Evolutionary conservation across 2,113 vertebrate species (phyloP), one percentile per base, ranked within the genome.

Genomic region (Halcyon malimbica): DNA sequence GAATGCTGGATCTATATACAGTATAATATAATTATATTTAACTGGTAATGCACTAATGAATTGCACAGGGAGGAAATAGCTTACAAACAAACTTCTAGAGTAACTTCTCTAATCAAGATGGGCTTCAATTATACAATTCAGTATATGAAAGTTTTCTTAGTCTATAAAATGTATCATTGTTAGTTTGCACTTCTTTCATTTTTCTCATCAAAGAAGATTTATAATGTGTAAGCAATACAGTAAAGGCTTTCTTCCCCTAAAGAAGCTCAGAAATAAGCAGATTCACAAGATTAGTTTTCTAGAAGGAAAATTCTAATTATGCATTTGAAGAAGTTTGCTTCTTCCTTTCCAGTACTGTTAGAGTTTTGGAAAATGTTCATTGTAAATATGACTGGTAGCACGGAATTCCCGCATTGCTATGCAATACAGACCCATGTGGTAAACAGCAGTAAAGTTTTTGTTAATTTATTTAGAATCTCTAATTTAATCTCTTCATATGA

Each of bases 21-120:
- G 19, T n/a, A 54, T 39, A 75, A 71, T 65, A 81, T 31, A 92
- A 84, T 84, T 60, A 56, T 73, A 69, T 90, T 95, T 90, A 90
- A 85, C 57, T 91, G 63, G 41, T 82, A 93, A 96, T 11, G 31
- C 87, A 67, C 42, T 92, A 93, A 69, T 92, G 90, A 93, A 95
- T 69, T 70, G 53, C 53, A 87, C 8, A 33, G 46, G 42, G 16
- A 51, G 12, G 18, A 96, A 96, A 83, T 12, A 71, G 51, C 13
- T 92, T 93, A 88, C 56, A 91, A 69, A 42, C 51, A 89, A 88
- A 90, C 37, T 87, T 91, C 24, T 86, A 11, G 79, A 90, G 57
- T 69, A 81, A 89, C 71, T 68, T 78, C 28, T 29, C 29, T 65
- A 81, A 53, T 87, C 56, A 77, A 54, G 64, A 57, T 56, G 25